Conservation (phyloP, 2,888 invertebrate genomes). For the Phengaris alcon region DNA sequence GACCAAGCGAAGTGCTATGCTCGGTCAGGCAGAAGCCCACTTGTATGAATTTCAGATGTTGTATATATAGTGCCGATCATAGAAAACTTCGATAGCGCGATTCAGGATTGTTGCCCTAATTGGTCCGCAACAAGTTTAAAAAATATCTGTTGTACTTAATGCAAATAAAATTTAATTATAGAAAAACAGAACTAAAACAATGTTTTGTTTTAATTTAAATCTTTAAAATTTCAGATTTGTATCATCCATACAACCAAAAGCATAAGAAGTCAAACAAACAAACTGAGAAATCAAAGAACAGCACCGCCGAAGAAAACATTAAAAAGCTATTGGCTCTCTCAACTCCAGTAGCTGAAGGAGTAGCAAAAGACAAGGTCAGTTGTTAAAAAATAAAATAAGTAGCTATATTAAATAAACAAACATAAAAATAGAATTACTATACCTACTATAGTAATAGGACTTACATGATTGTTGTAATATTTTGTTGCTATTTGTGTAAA, state of each 20-base stretch:
- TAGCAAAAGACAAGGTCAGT: conserved; percentile 69
- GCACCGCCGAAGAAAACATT: conserved; percentile 65
- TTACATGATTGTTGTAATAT: not conserved
- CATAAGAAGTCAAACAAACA: conserved; percentile 46
- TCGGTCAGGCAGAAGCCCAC: too few species aligned
- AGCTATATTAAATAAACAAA: not conserved
- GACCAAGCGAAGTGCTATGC: too few species aligned
- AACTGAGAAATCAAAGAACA: conserved; percentile 44
- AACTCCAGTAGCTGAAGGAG: conserved; percentile 53
- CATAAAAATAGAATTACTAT: not conserved
- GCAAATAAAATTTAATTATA: too few species aligned
- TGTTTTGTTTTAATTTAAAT: not conserved
- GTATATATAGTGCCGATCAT: too few species aligned
- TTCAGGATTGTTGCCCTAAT: too few species aligned
- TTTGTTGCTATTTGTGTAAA: not conserved
- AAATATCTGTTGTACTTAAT: too few species aligned
- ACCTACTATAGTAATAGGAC: not conserved
- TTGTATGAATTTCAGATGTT: too few species aligned
- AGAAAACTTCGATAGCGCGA: too few species aligned
- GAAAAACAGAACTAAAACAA: too few species aligned
- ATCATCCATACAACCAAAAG: conserved; percentile 46
- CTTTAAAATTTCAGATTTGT: conserved; percentile 33
- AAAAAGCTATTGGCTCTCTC: conserved; percentile 71
- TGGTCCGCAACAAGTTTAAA: too few species aligned
- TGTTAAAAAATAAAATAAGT: conserved; percentile 11